Evolutionary conservation across 2,113 vertebrate species (phyloP).

Genomic region (Tautogolabrus adspersus): DNA sequence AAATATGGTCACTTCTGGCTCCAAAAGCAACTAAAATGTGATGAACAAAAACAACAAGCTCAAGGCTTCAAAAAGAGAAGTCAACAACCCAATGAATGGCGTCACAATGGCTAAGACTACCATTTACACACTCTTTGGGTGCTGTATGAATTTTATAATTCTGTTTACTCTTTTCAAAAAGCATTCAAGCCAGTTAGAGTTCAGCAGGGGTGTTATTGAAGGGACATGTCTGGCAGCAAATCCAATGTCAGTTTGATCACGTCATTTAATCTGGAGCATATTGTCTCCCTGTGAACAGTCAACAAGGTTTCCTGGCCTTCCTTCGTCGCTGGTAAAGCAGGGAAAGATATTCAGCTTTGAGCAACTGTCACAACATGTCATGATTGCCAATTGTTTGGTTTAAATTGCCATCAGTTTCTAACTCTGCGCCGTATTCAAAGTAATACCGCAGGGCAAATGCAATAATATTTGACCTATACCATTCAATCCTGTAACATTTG

Average conservation of each 20-base stretch:
- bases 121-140: too few relatives aligned
- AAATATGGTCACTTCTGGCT: too few relatives aligned
- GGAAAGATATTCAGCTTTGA: conserved; percentile 8
- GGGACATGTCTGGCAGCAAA: conserved; percentile 2
- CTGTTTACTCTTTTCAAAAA: conserved; percentile 3
- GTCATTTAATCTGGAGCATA: conserved; percentile 28
- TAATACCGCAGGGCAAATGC: background rate
- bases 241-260: conserved; percentile 29
- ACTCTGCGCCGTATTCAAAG: background rate
- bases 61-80: too few relatives aligned
- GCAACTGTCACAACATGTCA: conserved; percentile 15
- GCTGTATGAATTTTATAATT: background rate
- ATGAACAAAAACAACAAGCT: too few relatives aligned
- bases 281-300: conserved; percentile 17
- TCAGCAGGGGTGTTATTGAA: background rate
- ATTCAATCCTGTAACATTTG: conserved; percentile 20
- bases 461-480: conserved; percentile 9
- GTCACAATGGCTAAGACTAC: too few relatives aligned
- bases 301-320: conserved; percentile 8
- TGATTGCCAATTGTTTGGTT: background rate
- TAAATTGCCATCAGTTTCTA: conserved; percentile 2
- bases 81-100: too few relatives aligned
- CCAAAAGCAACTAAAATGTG: too few relatives aligned
- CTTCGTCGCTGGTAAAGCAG: conserved; percentile 10
- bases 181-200: background rate